Conservation (phyloP, 2,888 invertebrate species). For the Pterobdella sp. region DNA sequence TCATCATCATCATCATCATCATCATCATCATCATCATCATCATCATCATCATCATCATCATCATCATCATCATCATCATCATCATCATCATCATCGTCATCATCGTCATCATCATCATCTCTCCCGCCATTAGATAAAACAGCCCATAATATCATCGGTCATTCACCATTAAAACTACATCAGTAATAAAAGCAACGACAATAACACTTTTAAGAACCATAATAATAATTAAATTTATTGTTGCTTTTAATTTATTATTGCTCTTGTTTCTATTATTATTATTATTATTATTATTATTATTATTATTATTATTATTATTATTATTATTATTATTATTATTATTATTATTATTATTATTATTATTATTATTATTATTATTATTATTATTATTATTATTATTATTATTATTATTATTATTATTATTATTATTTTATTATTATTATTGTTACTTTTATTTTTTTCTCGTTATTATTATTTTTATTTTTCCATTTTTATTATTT, state of each 20-base stretch:
- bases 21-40: neutral
- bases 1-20: conserved; percentile 6
- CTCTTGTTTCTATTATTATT: neutral
- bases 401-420: conserved; percentile 6
- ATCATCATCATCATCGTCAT: conserved; percentile 19
- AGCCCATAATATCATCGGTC: neutral
- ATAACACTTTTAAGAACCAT: too few species aligned
- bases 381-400: neutral
- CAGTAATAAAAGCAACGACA: too few species aligned
- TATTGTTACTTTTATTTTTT: neutral
- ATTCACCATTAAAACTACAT: too few species aligned
- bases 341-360: conserved; percentile 1
- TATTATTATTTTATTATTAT: neutral
- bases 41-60: conserved; percentile 20
- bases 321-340: conserved; percentile 1
- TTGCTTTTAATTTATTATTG: neutral
- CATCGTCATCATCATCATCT: conserved; percentile 8
- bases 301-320: neutral
- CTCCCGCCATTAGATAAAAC: neutral
- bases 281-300: neutral
- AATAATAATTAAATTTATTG: neutral
- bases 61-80: conserved; percentile 23
- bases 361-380: conserved; percentile 1
- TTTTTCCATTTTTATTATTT: too few species aligned
- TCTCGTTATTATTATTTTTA: neutral